phyloP scores from a whole-genome alignment of 2,797 vertebrate genomes.

The Poecilia picta region DNA sequence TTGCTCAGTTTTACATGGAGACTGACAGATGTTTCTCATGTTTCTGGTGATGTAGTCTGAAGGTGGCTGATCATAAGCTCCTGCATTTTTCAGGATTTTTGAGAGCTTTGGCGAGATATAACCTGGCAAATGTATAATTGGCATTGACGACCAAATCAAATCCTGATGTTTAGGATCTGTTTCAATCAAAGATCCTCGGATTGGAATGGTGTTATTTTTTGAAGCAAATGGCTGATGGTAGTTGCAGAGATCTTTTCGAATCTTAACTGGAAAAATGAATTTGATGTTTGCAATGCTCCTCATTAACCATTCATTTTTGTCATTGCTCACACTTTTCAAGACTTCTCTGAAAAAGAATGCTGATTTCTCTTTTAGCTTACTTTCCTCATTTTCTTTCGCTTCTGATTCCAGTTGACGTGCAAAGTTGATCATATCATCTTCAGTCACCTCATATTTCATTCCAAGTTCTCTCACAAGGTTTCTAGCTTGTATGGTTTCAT shows the following conservation, averaged over 20 bases:
- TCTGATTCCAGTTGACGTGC: constrained; percentile 71
- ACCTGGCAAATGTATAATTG: constrained; percentile 63
- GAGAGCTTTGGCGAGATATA: fast-evolving
- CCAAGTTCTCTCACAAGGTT: constrained; percentile 62
- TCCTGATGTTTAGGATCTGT: constrained; percentile 31
- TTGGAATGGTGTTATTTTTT: constrained; percentile 54
- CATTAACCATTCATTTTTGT: constrained; percentile 23
- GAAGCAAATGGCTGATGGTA: constrained; percentile 67
- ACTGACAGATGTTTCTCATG: constrained; percentile 73
- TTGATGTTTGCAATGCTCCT: constrained; percentile 66
- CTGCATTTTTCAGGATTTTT: constrained; percentile 47
- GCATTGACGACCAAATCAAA: constrained; percentile 79
- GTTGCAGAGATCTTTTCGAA: constrained; percentile 50
- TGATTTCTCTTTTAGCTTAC: constrained; percentile 58
- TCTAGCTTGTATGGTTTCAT: fast-evolving
- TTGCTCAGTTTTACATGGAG: constrained; percentile 44
- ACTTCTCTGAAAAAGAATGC: constrained; percentile 37
- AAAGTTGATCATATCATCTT: constrained; percentile 68
- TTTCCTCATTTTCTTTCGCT: constrained; percentile 25
- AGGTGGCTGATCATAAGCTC: constrained; percentile 67
- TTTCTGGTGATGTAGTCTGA: constrained; percentile 65
- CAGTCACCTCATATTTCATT: constrained; percentile 71
- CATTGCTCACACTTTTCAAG: fast-evolving
- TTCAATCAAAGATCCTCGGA: constrained; percentile 73
- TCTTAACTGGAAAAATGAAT: constrained; percentile 73